A percentile compares a stretch with the other conserved stretches of the same genome.
Conservation (phyloP, 1,140 invertebrate genomes). For the Portunus trituberculatus region DNA sequence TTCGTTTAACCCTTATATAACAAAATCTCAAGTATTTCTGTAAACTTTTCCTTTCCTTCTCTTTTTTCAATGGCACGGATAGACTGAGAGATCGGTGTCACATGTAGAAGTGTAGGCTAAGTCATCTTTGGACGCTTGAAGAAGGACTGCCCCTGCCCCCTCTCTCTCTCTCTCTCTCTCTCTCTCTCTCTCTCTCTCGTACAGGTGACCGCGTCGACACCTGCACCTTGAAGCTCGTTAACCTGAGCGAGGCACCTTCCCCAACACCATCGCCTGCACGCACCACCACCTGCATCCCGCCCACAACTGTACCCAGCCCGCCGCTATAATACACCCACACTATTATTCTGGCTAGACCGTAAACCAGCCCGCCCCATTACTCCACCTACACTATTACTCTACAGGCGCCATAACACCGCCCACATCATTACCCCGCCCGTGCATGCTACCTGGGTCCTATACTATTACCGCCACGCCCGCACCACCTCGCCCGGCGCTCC, state of each 20-base stretch:
- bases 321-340: neutral
- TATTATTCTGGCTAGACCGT: neutral
- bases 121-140: too few species aligned
- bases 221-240: neutral
- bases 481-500: neutral
- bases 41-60: neutral
- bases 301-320: neutral
- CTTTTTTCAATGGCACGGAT: neutral
- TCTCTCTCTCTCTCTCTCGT: neutral
- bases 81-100: too few species aligned
- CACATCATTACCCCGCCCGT: neutral
- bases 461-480: neutral
- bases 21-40: neutral
- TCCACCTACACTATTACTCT: neutral
- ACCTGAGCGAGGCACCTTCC: neutral
- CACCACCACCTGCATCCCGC: neutral
- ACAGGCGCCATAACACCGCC: slow-evolving; percentile 17
- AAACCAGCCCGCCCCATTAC: neutral
- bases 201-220: neutral
- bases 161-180: neutral
- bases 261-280: neutral
- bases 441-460: neutral
- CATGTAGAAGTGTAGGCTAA: too few species aligned
- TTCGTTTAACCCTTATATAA: neutral
- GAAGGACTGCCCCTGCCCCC: neutral